Evolutionary conservation across 2,888 invertebrate genomes (phyloP).

Genomic region (Aquatica leii): DNA sequence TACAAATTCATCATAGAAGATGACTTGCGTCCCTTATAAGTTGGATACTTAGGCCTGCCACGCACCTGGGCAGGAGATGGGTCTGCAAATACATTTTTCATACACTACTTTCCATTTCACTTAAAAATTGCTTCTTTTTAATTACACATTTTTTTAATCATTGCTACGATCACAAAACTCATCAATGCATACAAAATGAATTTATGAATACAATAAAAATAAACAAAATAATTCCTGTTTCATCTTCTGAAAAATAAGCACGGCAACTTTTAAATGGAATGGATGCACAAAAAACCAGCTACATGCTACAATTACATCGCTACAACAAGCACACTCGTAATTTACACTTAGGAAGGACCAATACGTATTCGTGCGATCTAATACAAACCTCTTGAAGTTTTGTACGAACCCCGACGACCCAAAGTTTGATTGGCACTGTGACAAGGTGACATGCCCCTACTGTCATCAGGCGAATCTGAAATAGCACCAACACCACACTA

Average conservation of each 20-base stretch:
- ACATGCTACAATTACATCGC: slow-evolving; percentile 37
- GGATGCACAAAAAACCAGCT: slow-evolving; percentile 44
- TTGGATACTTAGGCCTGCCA: slow-evolving; percentile 84
- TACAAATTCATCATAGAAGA: slow-evolving; percentile 96
- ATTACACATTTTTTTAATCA: slow-evolving; percentile 11
- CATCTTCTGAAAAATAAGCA: slow-evolving; percentile 22
- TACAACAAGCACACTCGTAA: slow-evolving; percentile 38
- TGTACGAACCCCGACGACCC: slow-evolving; percentile 85
- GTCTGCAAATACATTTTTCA: slow-evolving; percentile 79
- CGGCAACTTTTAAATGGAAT: slow-evolving; percentile 50
- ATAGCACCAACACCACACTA: slow-evolving; percentile 47
- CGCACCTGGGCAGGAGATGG: slow-evolving; percentile 80
- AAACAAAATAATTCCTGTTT: background rate
- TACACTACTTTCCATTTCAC: slow-evolving; percentile 57
- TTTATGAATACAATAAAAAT: slow-evolving; percentile 1
- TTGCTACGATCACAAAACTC: slow-evolving; percentile 26
- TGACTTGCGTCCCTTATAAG: slow-evolving; percentile 89
- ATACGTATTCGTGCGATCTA: slow-evolving; percentile 16
- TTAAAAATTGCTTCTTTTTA: slow-evolving; percentile 43
- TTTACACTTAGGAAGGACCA: slow-evolving; percentile 3
- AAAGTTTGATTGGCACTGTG: slow-evolving; percentile 71
- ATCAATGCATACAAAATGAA: slow-evolving; percentile 1
- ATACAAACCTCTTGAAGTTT: slow-evolving; percentile 80
- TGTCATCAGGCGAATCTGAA: slow-evolving; percentile 79
- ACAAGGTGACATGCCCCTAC: slow-evolving; percentile 77